A percentile compares a stretch with the other conserved stretches of the same genome.
Evolutionary conservation across 1,140 invertebrate species (phyloP).

Genomic region (Danaus melanippus): DNA sequence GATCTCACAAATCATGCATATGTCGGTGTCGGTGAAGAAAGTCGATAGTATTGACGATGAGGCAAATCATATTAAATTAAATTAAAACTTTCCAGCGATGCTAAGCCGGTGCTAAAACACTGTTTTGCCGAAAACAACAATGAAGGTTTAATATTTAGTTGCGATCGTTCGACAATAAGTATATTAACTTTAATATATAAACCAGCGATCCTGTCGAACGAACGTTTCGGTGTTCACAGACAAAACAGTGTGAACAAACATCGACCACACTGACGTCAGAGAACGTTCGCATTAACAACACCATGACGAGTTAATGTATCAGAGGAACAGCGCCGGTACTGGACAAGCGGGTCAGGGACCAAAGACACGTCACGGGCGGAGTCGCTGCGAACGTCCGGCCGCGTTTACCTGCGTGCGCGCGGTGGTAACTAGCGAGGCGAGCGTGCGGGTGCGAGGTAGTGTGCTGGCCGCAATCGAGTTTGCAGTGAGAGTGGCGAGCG

Average conservation of each 20-base stretch:
- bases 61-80: constrained; percentile 49
- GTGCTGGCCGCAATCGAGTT: constrained; percentile 70
- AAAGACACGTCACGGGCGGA: background rate
- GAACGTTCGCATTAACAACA: constrained; percentile 39
- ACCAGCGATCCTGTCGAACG: too few relatives aligned
- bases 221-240: constrained; percentile 17
- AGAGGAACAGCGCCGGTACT: background rate
- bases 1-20: constrained; percentile 7
- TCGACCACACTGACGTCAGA: constrained; percentile 46
- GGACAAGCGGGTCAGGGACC: too few relatives aligned
- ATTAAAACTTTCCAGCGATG: constrained; percentile 45
- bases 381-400: constrained; percentile 42
- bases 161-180: background rate
- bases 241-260: constrained; percentile 55
- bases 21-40: constrained; percentile 7
- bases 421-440: constrained; percentile 67
- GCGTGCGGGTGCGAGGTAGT: constrained; percentile 72
- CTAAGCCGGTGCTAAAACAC: constrained; percentile 50
- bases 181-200: background rate
- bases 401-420: constrained; percentile 72
- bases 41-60: constrained; percentile 32
- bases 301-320: constrained; percentile 6
- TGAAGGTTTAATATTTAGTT: constrained; percentile 2
- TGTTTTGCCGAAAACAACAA: constrained; percentile 35
- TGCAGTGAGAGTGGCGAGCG: constrained; percentile 73